Evolutionary conservation across 2,113 vertebrate genomes (phyloP).

Genomic region (Empidonax traillii): DNA sequence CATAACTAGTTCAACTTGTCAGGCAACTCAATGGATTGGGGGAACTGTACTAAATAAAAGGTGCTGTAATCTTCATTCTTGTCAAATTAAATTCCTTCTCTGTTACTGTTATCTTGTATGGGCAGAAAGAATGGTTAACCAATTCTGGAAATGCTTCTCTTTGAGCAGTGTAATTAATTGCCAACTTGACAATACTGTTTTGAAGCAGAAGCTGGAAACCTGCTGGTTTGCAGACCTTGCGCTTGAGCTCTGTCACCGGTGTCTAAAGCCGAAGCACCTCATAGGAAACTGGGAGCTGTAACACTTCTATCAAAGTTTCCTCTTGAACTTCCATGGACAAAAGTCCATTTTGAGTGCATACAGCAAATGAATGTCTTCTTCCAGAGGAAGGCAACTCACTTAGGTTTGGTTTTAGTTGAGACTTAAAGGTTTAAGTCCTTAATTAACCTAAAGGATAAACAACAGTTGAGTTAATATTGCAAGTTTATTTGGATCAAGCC

Average conservation of each 20-base stretch:
- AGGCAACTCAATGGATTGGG: slow-evolving; percentile 32
- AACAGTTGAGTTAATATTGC: not conserved
- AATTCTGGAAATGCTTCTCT: not conserved
- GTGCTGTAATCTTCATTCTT: slow-evolving; percentile 62
- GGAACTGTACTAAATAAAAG: slow-evolving; percentile 65
- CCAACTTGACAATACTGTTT: not conserved
- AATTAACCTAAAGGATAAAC: slow-evolving; percentile 23
- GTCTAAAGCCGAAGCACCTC: not conserved
- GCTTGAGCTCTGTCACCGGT: not conserved
- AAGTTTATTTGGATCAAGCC: slow-evolving; percentile 2
- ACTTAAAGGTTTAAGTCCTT: not conserved
- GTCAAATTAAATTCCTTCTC: slow-evolving; percentile 54
- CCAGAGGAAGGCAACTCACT: not conserved
- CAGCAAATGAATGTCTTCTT: not conserved
- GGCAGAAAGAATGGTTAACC: not conserved
- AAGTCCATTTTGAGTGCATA: not conserved
- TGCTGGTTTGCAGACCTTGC: not conserved
- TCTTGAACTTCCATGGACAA: not conserved
- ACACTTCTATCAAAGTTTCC: not conserved
- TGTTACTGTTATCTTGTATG: not conserved
- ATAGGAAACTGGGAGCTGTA: not conserved
- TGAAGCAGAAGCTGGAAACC: not conserved
- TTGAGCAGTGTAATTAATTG: not conserved
- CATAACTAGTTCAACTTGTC: slow-evolving; percentile 51
- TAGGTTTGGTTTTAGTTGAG: not conserved